Evolutionary conservation across 2,888 invertebrate species (phyloP).

Genomic region (Abrostola tripartita): DNA sequence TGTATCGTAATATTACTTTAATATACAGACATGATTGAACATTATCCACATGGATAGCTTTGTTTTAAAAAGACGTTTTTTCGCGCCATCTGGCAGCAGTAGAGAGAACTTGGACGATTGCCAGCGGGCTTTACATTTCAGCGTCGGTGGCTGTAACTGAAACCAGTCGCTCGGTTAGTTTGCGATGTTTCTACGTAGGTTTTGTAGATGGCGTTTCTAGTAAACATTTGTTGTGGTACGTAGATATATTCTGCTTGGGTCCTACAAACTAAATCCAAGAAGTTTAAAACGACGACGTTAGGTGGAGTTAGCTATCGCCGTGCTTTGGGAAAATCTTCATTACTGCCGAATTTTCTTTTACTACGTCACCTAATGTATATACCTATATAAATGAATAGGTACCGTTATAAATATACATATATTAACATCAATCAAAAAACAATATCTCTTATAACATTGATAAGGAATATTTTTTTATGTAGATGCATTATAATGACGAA

Average conservation of each 20-base stretch:
- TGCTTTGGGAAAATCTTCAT: not conserved
- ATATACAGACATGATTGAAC: too few relatives aligned
- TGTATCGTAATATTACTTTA: too few relatives aligned
- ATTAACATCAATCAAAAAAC: too few relatives aligned
- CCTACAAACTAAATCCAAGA: not conserved
- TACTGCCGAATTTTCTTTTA: not conserved
- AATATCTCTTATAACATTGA: too few relatives aligned
- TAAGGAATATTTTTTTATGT: too few relatives aligned
- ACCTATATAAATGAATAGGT: too few relatives aligned
- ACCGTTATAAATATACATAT: too few relatives aligned
- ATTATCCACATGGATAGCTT: not conserved
- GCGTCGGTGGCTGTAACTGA: slow-evolving; percentile 26
- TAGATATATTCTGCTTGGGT: not conserved
- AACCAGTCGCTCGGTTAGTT: slow-evolving; percentile 4
- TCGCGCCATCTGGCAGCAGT: slow-evolving; percentile 58
- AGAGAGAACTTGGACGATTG: slow-evolving; percentile 47
- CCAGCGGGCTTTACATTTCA: slow-evolving; percentile 37
- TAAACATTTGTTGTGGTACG: not conserved
- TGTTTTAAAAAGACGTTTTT: slow-evolving; percentile 3
- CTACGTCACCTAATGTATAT: too few relatives aligned
- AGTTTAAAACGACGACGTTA: not conserved
- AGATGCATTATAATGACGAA: too few relatives aligned
- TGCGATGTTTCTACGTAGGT: not conserved
- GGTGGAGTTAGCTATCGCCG: not conserved
- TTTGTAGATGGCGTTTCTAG: slow-evolving; percentile 49